A percentile compares a stretch with the other conserved stretches of the same genome.
Evolutionary conservation across 2,113 vertebrate species (phyloP).

Genomic region (Eudyptes chrysolophus): DNA sequence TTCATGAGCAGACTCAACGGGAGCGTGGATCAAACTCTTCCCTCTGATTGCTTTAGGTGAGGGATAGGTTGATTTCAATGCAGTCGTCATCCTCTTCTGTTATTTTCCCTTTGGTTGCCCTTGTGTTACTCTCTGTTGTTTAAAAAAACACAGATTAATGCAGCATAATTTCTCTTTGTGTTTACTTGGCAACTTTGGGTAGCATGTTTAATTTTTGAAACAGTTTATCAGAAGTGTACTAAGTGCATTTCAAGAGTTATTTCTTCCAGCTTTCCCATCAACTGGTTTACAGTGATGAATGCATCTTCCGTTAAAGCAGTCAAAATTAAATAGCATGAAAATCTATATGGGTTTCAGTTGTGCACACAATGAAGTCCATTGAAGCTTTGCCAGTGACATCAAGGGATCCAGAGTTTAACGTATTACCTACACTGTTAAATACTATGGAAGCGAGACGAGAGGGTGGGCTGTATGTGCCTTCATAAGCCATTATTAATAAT

Average conservation of each 20-base stretch:
- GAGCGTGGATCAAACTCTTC: not conserved
- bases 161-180: not conserved
- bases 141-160: not conserved
- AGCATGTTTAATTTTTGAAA: not conserved
- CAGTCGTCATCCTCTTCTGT: not conserved
- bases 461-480: not conserved
- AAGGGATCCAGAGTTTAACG: not conserved
- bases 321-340: not conserved
- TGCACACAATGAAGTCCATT: not conserved
- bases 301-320: not conserved
- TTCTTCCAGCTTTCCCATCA: not conserved
- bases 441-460: not conserved
- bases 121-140: not conserved
- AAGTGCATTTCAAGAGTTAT: not conserved
- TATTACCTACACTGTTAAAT: not conserved
- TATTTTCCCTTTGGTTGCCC: not conserved
- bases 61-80: not conserved
- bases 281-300: not conserved
- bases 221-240: not conserved
- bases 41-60: not conserved
- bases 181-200: not conserved
- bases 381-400: not conserved
- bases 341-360: not conserved
- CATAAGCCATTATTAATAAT: not conserved
- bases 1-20: not conserved